A percentile compares a stretch with the other conserved stretches of the same genome.
Conservation (phyloP, 1,140 invertebrate genomes). For the Drosophila orosa region DNA sequence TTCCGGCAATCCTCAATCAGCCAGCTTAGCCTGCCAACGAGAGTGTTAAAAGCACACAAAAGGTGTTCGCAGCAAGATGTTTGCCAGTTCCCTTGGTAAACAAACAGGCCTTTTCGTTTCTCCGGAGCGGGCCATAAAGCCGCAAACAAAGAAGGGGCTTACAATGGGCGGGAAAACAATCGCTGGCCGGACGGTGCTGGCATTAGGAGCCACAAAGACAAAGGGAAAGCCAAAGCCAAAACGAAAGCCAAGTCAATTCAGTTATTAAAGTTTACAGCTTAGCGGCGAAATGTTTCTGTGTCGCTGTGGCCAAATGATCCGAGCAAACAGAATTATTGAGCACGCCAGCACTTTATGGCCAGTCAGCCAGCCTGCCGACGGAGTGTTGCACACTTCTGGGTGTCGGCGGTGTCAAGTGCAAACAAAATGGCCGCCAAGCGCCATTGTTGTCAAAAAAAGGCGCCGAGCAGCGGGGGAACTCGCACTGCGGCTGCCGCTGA, state of each 20-base stretch:
- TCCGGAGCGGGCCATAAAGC: constrained; percentile 22
- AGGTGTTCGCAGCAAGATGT: constrained; percentile 46
- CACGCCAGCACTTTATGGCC: constrained; percentile 28
- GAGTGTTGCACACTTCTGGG: constrained; percentile 40
- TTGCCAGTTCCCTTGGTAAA: constrained; percentile 5
- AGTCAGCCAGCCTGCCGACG: neutral
- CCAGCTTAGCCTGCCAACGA: constrained; percentile 18
- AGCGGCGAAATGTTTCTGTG: neutral
- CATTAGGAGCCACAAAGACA: constrained; percentile 25
- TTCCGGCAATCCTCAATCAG: constrained; percentile 41
- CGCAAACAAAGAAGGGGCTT: constrained; percentile 35
- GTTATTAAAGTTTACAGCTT: constrained; percentile 49
- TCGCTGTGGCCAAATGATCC: constrained; percentile 34
- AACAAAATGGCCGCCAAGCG: constrained; percentile 66
- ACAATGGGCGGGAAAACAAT: constrained; percentile 21
- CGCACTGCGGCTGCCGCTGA: constrained; percentile 44
- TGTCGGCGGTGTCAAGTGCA: constrained; percentile 64
- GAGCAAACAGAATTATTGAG: constrained; percentile 52
- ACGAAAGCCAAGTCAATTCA: constrained; percentile 30
- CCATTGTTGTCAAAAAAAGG: constrained; percentile 55
- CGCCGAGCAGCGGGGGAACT: neutral
- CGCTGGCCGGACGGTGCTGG: neutral
- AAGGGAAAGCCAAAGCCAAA: constrained; percentile 9
- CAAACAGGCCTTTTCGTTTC: constrained; percentile 25
- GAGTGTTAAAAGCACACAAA: constrained; percentile 39